These are phyloP conservation scores for Oenanthe melanoleuca DNA, from an alignment of 2,113 vertebrate genomes.

Conservation along the genomic window DNA sequence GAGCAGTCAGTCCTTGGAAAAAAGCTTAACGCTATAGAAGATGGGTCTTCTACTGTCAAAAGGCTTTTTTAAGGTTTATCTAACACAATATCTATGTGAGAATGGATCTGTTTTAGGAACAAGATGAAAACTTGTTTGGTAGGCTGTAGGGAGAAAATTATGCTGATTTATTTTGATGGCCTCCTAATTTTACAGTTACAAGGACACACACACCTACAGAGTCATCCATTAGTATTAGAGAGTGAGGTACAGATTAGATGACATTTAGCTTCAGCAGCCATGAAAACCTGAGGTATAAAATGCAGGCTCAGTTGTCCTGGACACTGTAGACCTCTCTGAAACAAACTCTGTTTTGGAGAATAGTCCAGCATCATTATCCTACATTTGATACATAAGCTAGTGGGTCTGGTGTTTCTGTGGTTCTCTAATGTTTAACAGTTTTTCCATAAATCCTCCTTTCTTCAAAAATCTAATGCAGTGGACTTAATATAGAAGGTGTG, in stretches of 20 bases:
- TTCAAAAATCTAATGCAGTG: neutral
- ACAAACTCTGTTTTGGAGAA: neutral
- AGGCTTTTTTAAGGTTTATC: neutral
- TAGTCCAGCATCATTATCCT: neutral
- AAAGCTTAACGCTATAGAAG: neutral
- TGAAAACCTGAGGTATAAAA: neutral
- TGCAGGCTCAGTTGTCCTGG: neutral
- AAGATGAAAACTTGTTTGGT: neutral
- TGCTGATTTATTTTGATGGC: neutral
- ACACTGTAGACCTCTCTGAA: neutral
- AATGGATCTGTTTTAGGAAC: neutral
- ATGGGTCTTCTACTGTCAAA: neutral
- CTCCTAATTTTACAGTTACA: neutral
- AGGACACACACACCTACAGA: neutral
- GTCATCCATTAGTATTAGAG: neutral
- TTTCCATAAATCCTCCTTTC: neutral
- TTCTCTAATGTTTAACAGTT: neutral
- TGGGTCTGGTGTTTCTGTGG: neutral
- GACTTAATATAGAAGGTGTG: neutral
- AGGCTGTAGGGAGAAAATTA: neutral
- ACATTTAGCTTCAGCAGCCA: neutral
- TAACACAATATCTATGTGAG: neutral
- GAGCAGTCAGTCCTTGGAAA: neutral
- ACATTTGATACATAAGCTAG: fast-evolving
- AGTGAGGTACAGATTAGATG: neutral